Percentiles rank a stretch among this genome's conserved stretches.
Conservation (phyloP, 2,888 invertebrate species). For the Drosophila antonietae region DNA sequence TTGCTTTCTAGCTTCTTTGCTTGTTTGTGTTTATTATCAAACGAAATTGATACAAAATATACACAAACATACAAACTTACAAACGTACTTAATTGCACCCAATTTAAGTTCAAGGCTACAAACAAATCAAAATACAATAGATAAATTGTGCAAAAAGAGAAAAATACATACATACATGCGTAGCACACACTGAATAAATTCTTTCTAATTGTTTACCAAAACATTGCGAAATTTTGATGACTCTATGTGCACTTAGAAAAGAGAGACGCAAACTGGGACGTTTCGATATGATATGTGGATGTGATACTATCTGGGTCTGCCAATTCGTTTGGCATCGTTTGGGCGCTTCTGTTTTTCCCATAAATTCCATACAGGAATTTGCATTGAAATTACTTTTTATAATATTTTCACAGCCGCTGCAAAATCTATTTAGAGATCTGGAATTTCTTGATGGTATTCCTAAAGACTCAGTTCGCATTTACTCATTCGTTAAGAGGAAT, state of each 20-base stretch:
- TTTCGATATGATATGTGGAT: conserved; percentile 20
- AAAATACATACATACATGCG: neutral
- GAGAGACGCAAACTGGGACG: conserved; percentile 8
- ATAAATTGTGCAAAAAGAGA: conserved; percentile 16
- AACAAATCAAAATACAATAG: conserved; percentile 50
- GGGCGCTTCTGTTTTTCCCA: conserved; percentile 56
- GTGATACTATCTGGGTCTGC: conserved; percentile 52
- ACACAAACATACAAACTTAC: conserved; percentile 2
- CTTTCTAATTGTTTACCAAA: conserved; percentile 24
- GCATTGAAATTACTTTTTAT: conserved; percentile 28
- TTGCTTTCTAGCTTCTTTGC: conserved; percentile 44
- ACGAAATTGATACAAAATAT: conserved; percentile 45
- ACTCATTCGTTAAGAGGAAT: neutral
- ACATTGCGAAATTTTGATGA: conserved; percentile 9
- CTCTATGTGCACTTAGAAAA: conserved; percentile 10
- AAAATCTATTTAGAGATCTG: conserved; percentile 36
- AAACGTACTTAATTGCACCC: conserved; percentile 48
- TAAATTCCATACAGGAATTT: conserved; percentile 48
- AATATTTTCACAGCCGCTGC: conserved; percentile 31
- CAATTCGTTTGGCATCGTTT: conserved; percentile 61
- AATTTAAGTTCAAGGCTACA: conserved; percentile 70
- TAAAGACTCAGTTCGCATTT: neutral
- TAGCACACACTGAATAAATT: conserved; percentile 8
- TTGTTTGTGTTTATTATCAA: conserved; percentile 52
- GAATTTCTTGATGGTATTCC: conserved; percentile 7